Conservation (phyloP, 1,140 invertebrate genomes). For the Pachypeltis micranthus region DNA sequence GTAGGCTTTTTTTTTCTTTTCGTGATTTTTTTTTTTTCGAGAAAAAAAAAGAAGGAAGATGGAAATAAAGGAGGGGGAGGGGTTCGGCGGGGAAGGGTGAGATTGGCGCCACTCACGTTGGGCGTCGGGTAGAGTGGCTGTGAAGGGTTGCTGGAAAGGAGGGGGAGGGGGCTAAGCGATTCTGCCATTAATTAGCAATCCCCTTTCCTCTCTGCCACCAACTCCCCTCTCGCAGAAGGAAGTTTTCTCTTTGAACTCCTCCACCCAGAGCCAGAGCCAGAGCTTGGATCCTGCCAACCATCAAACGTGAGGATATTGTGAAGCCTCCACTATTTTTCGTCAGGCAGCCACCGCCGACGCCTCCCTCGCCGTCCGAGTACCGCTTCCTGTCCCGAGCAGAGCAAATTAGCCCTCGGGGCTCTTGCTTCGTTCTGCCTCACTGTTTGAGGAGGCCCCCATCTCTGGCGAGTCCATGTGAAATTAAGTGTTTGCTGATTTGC, state of each 20-base stretch:
- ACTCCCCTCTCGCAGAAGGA: background rate
- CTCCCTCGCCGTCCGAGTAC: too few relatives aligned
- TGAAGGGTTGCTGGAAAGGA: background rate
- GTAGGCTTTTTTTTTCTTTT: slow-evolving; percentile 5
- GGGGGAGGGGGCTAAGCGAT: slow-evolving; percentile 11
- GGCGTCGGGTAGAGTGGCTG: background rate
- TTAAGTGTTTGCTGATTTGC: slow-evolving; percentile 11
- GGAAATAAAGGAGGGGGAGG: background rate
- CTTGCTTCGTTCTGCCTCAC: too few relatives aligned
- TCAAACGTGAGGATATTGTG: slow-evolving; percentile 16
- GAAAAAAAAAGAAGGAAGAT: background rate
- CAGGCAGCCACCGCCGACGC: too few relatives aligned
- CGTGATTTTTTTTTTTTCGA: slow-evolving; percentile 1
- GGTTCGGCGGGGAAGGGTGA: background rate
- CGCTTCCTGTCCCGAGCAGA: too few relatives aligned
- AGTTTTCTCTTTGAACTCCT: slow-evolving; percentile 12
- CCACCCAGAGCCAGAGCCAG: slow-evolving; percentile 9
- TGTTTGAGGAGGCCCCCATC: slow-evolving; percentile 12
- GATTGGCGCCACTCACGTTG: too few relatives aligned
- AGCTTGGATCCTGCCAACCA: background rate
- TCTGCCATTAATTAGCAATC: slow-evolving; percentile 14
- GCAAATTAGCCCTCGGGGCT: slow-evolving; percentile 12
- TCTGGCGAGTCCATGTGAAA: slow-evolving; percentile 8
- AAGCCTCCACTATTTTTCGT: slow-evolving; percentile 11
- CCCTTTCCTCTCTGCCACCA: too few relatives aligned